Base-by-base conservation (phyloP, 2,797 vertebrate genomes). In the Betta splendens region DNA sequence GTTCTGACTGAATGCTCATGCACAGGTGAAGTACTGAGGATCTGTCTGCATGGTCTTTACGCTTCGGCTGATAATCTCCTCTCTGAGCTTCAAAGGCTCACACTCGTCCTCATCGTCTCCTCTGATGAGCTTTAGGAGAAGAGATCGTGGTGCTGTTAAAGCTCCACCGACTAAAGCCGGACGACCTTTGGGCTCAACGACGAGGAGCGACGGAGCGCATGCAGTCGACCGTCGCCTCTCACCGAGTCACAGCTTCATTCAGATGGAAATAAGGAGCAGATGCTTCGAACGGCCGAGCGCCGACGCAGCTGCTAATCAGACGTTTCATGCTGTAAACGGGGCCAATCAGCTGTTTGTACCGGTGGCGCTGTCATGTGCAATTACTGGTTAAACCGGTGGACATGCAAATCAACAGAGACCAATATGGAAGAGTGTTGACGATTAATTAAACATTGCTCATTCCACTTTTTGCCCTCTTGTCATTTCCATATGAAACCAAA, bases 401-500 rank as follows among this genome's bases (percentile, higher is more conserved):
- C 88, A 88, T 91, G 89, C 87, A 89, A 81, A 88, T 88, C 77
- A 86, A 81, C 72, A 82, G 64, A 80, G 47, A 73, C 59, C 53
- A 69, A 64, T 77, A 72, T 65, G 63, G 63, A 77, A 75, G 77
- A 78, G 78, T 81, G 59, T 82, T 52, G 71, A 78, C 79, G 49
- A 65, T 77, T 62, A 47, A 69, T 51, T 28, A 69, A 73, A 84
- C 78, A 78, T 67, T 62, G 70, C 68, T 72, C 64, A 23, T 76
- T 68, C 72, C 73, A 55, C 36, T 46, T 72, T n/a, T 69, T 60
- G 43, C 71, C 76, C 78, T 71, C 79, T 79, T 67, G 53, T 82
- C 81, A 77, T 54, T 73, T 87, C 85, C 81, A 90, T 87, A 87
- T 89, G 79, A 88, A 88, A 88, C 83, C 85, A 89, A 89, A 89